Percentiles rank a stretch among this genome's conserved stretches.
These are phyloP conservation scores for Luidia sarsii DNA, from an alignment of 53 echinoderm and acorn worm species.

Conservation along the genomic window DNA sequence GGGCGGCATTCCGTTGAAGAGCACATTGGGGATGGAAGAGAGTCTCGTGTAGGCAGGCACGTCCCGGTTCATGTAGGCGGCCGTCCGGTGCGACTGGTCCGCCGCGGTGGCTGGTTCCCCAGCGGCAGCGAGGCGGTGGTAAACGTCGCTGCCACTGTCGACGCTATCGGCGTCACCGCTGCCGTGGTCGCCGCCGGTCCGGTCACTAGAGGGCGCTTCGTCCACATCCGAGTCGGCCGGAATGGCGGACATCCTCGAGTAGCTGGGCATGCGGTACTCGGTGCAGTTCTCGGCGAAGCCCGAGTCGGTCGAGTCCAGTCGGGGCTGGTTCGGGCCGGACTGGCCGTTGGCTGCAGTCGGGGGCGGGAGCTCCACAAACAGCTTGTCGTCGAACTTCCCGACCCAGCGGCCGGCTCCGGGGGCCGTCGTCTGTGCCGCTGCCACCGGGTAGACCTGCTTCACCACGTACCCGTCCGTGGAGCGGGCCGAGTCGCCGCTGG, in stretches of 20 bases:
- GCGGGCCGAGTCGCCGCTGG: conserved; percentile 26
- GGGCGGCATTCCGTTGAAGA: background rate
- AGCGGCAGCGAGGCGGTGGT: conserved; percentile 2
- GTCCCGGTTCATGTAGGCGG: background rate
- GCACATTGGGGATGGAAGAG: conserved; percentile 6
- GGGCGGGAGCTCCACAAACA: conserved; percentile 16
- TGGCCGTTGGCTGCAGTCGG: background rate
- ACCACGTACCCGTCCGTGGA: background rate
- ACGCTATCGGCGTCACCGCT: background rate
- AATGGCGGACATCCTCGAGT: conserved; percentile 9
- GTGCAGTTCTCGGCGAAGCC: conserved; percentile 31
- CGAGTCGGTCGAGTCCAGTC: conserved; percentile 39
- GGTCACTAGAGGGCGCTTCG: no score
- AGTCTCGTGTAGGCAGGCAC: conserved; percentile 46
- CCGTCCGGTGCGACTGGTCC: background rate
- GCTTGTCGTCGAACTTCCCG: background rate
- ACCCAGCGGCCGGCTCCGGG: background rate
- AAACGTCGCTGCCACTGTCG: conserved; percentile 5
- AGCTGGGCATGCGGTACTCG: conserved; percentile 10
- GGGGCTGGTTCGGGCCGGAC: conserved; percentile 15
- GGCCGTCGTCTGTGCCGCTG: background rate
- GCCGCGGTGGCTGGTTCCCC: background rate
- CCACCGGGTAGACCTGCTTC: background rate
- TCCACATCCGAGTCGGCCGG: conserved; percentile 13
- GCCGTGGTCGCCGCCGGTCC: background rate